Base-by-base conservation (phyloP, 2,888 invertebrate genomes). In the Eristalis intricaria region DNA sequence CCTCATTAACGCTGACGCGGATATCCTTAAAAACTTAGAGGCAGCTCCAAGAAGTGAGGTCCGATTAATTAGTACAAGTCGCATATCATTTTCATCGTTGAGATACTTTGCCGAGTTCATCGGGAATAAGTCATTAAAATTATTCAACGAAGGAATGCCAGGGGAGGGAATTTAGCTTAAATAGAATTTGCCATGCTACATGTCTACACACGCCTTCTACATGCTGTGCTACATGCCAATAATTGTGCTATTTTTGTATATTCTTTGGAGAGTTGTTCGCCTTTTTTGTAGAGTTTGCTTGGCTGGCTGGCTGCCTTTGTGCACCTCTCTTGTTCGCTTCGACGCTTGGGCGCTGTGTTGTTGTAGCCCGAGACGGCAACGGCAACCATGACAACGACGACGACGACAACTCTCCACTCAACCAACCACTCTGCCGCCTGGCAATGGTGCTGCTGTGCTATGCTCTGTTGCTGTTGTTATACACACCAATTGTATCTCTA, bases 401-500 rank as follows among this genome's bases (percentile, higher is more conserved):
- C 76, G 79, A 68, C 79, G 63, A 71, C 79, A 71, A 79, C 66
- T 80, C 87, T 87, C 87, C 87, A 84, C 63, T 29, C 60, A 60
- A 50, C 50, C 50, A 50, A 50, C 50, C 50, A 50, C 50, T 50
- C 50, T 50, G 50, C 43, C 43, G 43, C 19, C 50, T 50, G 50
- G 50, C 50, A n/a, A 50, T 50, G 50, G 60, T 60, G 26, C 60
- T 60, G 60, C 23, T 26, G 2, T 60, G 26, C 56, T 38, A 32
- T 32, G 32, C 32, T 8, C 32, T 32, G 32, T 32, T 32, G n/a
- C 19, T 56, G 60, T 38, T 68, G 63, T 63, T 84, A 75, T 84
- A 79, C 84, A 84, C 73, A 84, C 71, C 58, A 79, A 81, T 73
- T 87, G 71, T 87, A 84, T 84, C 84, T 84, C 84, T 84, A 87